Evolutionary conservation across 2,797 vertebrate genomes (phyloP).

Genomic region (Alauda arvensis): DNA sequence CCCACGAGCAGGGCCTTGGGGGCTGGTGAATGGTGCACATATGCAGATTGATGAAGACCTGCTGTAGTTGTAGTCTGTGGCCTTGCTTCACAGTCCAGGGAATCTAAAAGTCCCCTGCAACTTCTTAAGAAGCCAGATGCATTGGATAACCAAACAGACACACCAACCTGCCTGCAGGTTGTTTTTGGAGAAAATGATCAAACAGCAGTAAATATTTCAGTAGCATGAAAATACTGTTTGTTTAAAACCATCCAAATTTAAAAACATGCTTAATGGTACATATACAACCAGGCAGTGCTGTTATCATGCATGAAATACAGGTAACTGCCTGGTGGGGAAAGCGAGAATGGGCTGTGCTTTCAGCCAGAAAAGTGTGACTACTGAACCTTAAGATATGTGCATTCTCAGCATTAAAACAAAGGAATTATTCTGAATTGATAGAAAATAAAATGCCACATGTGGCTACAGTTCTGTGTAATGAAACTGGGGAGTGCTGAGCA

Average conservation of each 20-base stretch:
- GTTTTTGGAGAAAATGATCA: not conserved
- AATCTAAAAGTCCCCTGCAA: not conserved
- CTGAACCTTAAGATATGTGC: not conserved
- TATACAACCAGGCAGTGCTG: not conserved
- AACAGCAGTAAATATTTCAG: not conserved
- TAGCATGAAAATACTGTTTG: not conserved
- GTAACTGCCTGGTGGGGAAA: not conserved
- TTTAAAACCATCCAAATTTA: not conserved
- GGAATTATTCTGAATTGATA: not conserved
- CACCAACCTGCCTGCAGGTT: not conserved
- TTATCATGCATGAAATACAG: not conserved
- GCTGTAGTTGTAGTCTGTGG: not conserved
- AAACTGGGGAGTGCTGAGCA: not conserved
- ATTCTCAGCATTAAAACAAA: not conserved
- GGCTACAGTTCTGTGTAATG: not conserved
- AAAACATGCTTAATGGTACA: not conserved
- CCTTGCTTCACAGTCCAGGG: not conserved
- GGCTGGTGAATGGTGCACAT: not conserved
- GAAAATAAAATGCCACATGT: not conserved
- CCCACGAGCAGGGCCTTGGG: not conserved
- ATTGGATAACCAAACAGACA: fast-evolving
- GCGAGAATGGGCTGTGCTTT: not conserved
- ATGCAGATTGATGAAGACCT: not conserved
- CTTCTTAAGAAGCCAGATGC: not conserved
- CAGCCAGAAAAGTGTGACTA: not conserved